phyloP scores from a whole-genome alignment of 2,888 invertebrate genomes.

The Blastobasis adustella region DNA sequence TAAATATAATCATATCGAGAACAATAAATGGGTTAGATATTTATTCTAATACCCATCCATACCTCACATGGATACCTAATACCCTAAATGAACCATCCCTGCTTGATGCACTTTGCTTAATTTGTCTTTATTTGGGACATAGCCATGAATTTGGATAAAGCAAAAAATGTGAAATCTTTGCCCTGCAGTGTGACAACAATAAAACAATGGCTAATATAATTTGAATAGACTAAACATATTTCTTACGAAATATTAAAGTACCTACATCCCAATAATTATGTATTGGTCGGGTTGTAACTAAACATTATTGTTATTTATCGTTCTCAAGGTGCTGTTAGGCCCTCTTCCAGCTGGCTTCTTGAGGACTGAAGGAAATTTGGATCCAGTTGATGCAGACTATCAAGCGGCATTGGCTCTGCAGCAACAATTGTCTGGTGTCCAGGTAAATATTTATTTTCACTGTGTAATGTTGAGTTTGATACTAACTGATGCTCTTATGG shows the following conservation, averaged over 20 bases:
- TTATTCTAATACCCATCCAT: background rate
- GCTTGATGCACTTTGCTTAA: background rate
- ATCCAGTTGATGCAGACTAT: constrained; percentile 84
- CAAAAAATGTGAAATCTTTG: background rate
- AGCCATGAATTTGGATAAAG: background rate
- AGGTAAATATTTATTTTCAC: constrained; percentile 25
- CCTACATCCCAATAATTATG: background rate
- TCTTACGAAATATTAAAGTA: background rate
- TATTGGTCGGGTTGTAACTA: background rate
- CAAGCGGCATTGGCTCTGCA: constrained; percentile 84
- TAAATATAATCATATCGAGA: background rate
- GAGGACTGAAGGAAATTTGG: constrained; percentile 75
- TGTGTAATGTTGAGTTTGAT: too few relatives aligned
- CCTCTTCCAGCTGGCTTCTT: constrained; percentile 87
- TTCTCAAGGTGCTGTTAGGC: constrained; percentile 81
- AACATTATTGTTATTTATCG: background rate
- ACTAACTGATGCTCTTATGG: too few relatives aligned
- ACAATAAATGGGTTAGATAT: background rate
- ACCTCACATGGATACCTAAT: constrained; percentile 4
- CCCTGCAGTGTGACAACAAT: background rate
- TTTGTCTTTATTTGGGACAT: background rate
- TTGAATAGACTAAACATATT: too few relatives aligned
- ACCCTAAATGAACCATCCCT: constrained; percentile 20
- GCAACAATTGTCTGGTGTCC: constrained; percentile 75
- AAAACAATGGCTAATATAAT: background rate